Percentiles rank a stretch among this genome's conserved stretches.
phyloP scores from a whole-genome alignment of 1,140 invertebrate species.

The Macrobrachium nipponense region DNA sequence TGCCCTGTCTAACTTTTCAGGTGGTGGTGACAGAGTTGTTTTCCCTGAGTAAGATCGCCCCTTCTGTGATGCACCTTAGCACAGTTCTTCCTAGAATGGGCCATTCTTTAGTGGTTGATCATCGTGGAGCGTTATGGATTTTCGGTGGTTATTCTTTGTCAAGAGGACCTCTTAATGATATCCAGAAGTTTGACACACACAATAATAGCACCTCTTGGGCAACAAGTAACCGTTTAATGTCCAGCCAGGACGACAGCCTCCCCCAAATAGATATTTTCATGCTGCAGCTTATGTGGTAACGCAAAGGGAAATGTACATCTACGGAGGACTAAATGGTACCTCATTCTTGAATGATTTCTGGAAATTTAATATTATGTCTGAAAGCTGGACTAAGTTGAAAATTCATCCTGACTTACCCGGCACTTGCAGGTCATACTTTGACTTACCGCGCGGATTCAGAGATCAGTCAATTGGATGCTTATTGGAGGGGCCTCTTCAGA shows the following conservation, averaged over 20 bases:
- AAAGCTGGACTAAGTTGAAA: constrained; percentile 83
- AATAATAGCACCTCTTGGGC: constrained; percentile 88
- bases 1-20: constrained; percentile 9
- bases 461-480: constrained; percentile 82
- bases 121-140: constrained; percentile 86
- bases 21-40: constrained; percentile 60
- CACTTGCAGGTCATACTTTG: constrained; percentile 88
- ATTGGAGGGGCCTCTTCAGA: constrained; percentile 90
- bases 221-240: constrained; percentile 72
- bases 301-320: constrained; percentile 88
- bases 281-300: constrained; percentile 87
- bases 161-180: constrained; percentile 89
- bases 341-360: constrained; percentile 88
- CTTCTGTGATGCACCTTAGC: constrained; percentile 67
- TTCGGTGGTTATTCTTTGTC: constrained; percentile 93
- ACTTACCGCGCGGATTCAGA: constrained; percentile 81
- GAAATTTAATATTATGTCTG: constrained; percentile 90
- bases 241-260: constrained; percentile 74
- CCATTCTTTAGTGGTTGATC: constrained; percentile 86
- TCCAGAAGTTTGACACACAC: constrained; percentile 86
- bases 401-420: constrained; percentile 71
- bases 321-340: constrained; percentile 80
- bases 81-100: constrained; percentile 90
- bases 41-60: constrained; percentile 42
- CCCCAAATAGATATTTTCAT: constrained; percentile 87